Base-by-base conservation (phyloP, 2,888 invertebrate species). In the Leptinotarsa rubiginosa region DNA sequence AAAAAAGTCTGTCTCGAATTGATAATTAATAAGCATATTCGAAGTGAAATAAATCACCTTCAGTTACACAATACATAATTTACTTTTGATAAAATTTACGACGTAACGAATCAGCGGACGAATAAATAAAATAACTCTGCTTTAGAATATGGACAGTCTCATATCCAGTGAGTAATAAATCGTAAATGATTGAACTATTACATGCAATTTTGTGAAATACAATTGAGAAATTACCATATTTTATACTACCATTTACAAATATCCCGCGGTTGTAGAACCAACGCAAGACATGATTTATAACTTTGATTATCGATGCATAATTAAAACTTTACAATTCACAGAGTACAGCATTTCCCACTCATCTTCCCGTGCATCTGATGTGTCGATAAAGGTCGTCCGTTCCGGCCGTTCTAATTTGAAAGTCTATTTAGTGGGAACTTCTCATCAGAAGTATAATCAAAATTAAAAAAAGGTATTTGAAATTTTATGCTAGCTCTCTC, bases 221-320 rank as follows among this genome's bases (percentile, higher is more conserved):
- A 31, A 67, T 67, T 49, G 52, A 25, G 66, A 52, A 49, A 67
- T 67, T 47, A 67, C 25, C 66, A 50, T 67, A 65, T 25, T 65
- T 65, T 12, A 65, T 22, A 47, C 65, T 49, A 67, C 49, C 52
- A 47, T 67, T 67, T 67, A 67, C 66, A 67, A 67, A 67, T 67
- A 67, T 50, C 66, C 66, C 25, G 66, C 22, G 66, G 66, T 67
- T 67, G 66, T 67, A n/a, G 20, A 49, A 25, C 13, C 56, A 56
- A 56, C 22, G 56, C 56, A 56, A 56, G 20, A 10, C 56, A 56
- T 56, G 56, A 56, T 56, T 56, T 56, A 56, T 56, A 22, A 22
- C 20, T 56, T 22, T 13, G 56, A 56, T 56, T 56, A 56, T 56
- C 56, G 22, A 56, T 56, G 56, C 56, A 56, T 56, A 56, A 56